A percentile compares a stretch with the other conserved stretches of the same genome.
Evolutionary conservation across 1,140 invertebrate species (phyloP).

Genomic region (Caenorhabditis elegans): WBcel235 BX284604.4:12040001-12040500

Average conservation of each 20-base stretch:
- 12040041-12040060: too few species aligned
- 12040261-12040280: slow-evolving; percentile 66
- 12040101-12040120: too few species aligned
- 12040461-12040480: slow-evolving; percentile 57
- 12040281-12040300: slow-evolving; percentile 52
- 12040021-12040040: too few species aligned
- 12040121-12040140: too few species aligned
- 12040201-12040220: slow-evolving; percentile 66
- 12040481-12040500: slow-evolving; percentile 38
- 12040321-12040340: slow-evolving; percentile 57
- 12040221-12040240: slow-evolving; percentile 65
- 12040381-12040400: slow-evolving; percentile 62
- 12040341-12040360: slow-evolving; percentile 53
- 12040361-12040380: slow-evolving; percentile 60
- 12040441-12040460: slow-evolving; percentile 64
- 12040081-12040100: too few species aligned
- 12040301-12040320: slow-evolving; percentile 47
- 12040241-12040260: slow-evolving; percentile 64
- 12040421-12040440: slow-evolving; percentile 59
- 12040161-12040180: slow-evolving; percentile 58
- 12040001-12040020: too few species aligned
- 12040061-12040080: too few species aligned
- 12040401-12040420: slow-evolving; percentile 58
- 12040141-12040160: slow-evolving; percentile 35
- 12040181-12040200: slow-evolving; percentile 66